Evolutionary conservation across 2,113 vertebrate species (phyloP).

Genomic region (Bos indicus): DNA sequence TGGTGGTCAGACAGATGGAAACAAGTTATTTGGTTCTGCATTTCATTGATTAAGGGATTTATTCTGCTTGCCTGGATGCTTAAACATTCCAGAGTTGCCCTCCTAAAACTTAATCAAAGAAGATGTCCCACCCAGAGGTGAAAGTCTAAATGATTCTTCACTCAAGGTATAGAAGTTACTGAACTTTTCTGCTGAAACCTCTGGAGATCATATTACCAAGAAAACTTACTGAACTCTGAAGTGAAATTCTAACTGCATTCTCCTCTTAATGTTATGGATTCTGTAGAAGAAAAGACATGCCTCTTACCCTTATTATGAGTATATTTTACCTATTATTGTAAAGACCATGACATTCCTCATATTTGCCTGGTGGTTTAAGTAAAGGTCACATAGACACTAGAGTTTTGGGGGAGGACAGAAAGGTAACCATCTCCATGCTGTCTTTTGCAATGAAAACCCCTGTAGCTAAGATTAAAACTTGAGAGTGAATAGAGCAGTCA

Average conservation of each 20-base stretch:
- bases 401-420: background rate
- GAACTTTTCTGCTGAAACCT: background rate
- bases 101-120: background rate
- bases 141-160: background rate
- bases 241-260: background rate
- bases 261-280: background rate
- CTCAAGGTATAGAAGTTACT: background rate
- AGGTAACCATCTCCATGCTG: background rate
- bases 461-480: background rate
- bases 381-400: background rate
- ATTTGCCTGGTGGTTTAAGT: background rate
- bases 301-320: background rate
- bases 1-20: background rate
- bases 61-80: background rate
- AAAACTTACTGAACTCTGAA: background rate
- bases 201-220: background rate
- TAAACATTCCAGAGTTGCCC: background rate
- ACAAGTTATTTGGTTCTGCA: background rate
- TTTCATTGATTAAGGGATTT: background rate
- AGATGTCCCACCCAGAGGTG: background rate
- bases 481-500: background rate
- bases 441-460: background rate
- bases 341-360: background rate
- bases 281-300: background rate
- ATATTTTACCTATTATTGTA: background rate